Evolutionary conservation across 1,140 invertebrate species (phyloP).

Genomic region (Ruditapes philippinarum): DNA sequence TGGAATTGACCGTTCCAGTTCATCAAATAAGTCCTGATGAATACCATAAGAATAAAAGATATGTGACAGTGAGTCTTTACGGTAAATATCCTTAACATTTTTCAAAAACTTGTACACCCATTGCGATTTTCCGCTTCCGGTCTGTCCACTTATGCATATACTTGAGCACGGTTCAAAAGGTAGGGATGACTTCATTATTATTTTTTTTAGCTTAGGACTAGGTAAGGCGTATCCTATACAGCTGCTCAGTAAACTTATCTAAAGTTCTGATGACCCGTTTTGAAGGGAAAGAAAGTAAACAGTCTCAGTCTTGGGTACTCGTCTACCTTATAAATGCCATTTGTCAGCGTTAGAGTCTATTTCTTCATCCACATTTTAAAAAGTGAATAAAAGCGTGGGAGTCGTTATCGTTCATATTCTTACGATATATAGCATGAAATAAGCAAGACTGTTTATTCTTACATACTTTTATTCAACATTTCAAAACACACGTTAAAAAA

Average conservation of each 20-base stretch:
- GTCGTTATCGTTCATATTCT: background rate
- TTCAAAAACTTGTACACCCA: background rate
- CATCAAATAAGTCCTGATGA: background rate
- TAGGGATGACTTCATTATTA: background rate
- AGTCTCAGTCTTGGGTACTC: background rate
- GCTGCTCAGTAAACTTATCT: background rate
- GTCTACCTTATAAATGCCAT: background rate
- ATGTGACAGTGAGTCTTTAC: background rate
- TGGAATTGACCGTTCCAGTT: background rate
- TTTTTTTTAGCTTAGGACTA: slow-evolving; percentile 5
- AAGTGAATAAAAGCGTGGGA: background rate
- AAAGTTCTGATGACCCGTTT: background rate
- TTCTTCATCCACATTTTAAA: background rate
- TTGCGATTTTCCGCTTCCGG: slow-evolving; percentile 9
- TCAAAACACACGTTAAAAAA: background rate
- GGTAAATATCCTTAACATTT: background rate
- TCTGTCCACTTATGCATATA: slow-evolving; percentile 4
- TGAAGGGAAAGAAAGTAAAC: slow-evolving; percentile 18
- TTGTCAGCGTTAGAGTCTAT: background rate
- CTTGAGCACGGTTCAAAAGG: slow-evolving; percentile 28
- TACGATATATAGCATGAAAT: background rate
- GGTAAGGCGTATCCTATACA: slow-evolving; percentile 28
- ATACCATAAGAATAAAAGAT: slow-evolving; percentile 13
- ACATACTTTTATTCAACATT: background rate
- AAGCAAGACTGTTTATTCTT: background rate